Evolutionary conservation across 2,888 invertebrate genomes (phyloP).

Genomic region (Patella ulyssiponensis): DNA sequence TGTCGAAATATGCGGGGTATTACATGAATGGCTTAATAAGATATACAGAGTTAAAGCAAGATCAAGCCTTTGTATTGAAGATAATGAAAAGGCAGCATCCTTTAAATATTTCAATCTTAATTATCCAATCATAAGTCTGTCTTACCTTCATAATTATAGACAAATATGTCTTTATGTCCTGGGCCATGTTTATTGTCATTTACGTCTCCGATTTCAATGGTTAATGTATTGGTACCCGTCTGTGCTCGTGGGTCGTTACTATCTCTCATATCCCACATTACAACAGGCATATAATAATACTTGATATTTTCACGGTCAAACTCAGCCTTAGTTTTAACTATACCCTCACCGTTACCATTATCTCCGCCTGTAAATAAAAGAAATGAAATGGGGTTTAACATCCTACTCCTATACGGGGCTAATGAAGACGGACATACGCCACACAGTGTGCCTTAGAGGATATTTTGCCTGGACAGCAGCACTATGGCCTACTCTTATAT

Average conservation of each 20-base stretch:
- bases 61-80: neutral
- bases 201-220: constrained; percentile 96
- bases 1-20: too few relatives aligned
- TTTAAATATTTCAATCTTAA: neutral
- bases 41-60: too few relatives aligned
- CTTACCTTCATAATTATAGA: constrained; percentile 92
- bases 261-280: constrained; percentile 96
- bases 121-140: neutral
- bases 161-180: constrained; percentile 95
- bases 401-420: too few relatives aligned
- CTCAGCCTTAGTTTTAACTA: constrained; percentile 91
- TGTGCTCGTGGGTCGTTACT: constrained; percentile 80
- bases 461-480: too few relatives aligned
- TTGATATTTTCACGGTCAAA: constrained; percentile 97
- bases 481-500: too few relatives aligned
- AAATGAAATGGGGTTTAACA: neutral
- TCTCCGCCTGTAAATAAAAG: constrained; percentile 46
- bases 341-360: constrained; percentile 87
- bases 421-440: too few relatives aligned
- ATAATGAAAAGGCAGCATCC: neutral
- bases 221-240: constrained; percentile 95
- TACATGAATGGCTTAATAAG: too few relatives aligned
- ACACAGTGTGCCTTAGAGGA: too few relatives aligned
- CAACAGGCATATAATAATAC: constrained; percentile 95
- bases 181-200: constrained; percentile 99